A percentile compares a stretch with the other conserved stretches of the same genome.
phyloP scores from a whole-genome alignment of 1,140 invertebrate species.

The Microvelia longipes region DNA sequence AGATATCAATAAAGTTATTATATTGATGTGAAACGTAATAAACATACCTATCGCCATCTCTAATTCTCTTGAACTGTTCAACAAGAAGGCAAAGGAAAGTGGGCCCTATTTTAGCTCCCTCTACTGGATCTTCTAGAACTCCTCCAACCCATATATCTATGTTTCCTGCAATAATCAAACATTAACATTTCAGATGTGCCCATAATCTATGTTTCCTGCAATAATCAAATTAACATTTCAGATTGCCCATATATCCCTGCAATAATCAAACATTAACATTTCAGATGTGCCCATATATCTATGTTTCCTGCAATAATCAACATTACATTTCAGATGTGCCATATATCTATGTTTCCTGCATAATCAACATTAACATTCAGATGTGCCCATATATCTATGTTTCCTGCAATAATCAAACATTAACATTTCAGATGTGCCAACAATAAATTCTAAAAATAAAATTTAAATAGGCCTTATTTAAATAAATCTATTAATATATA shows the following conservation, averaged over 20 bases:
- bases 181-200: background rate
- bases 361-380: no score
- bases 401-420: conserved; percentile 33
- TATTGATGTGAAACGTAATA: no score
- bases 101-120: conserved; percentile 76
- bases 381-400: conserved; percentile 94
- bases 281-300: conserved; percentile 32
- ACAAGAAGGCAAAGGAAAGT: conserved; percentile 79
- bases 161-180: conserved; percentile 40
- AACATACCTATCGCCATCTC: conserved; percentile 67
- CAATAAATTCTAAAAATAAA: no score
- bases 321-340: no score
- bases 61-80: conserved; percentile 76
- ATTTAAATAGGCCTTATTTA: no score
- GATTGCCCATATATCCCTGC: no score
- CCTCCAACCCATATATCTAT: conserved; percentile 95
- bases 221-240: no score
- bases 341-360: conserved; percentile 65
- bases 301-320: conserved; percentile 65
- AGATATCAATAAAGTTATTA: no score
- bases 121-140: conserved; percentile 75
- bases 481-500: no score
- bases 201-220: conserved; percentile 63
- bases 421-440: background rate
- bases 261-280: background rate